Percentiles rank a stretch among this genome's conserved stretches.
Evolutionary conservation across 2,797 vertebrate genomes (phyloP).

Genomic region (Antrozous pallidus): DNA sequence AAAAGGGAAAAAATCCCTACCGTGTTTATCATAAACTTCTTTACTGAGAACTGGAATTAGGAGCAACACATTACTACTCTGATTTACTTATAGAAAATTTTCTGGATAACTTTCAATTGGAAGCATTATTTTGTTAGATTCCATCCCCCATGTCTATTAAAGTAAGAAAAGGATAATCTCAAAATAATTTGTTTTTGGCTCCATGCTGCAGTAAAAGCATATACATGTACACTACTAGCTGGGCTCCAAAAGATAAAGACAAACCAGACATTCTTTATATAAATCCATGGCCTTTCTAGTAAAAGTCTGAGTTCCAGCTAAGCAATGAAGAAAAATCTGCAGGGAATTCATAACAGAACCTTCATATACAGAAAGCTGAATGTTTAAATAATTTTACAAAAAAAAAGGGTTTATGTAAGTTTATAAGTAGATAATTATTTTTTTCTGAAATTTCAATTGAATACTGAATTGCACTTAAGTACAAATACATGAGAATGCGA

Average conservation of each 20-base stretch:
- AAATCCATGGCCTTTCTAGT: background rate
- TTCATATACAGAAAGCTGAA: background rate
- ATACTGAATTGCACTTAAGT: background rate
- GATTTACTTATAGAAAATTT: conserved; percentile 29
- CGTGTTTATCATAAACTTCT: conserved; percentile 45
- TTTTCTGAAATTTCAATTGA: conserved; percentile 21
- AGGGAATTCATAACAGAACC: conserved; percentile 12
- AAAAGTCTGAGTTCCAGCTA: conserved; percentile 17
- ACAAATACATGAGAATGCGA: background rate
- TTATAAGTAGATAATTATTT: background rate
- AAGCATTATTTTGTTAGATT: conserved; percentile 33
- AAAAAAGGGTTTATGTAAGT: background rate
- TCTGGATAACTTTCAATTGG: background rate
- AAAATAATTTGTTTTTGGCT: conserved; percentile 28
- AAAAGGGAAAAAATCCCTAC: conserved; percentile 27
- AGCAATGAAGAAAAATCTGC: background rate
- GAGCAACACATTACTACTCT: background rate
- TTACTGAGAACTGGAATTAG: conserved; percentile 38
- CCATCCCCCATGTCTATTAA: background rate
- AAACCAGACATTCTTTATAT: background rate
- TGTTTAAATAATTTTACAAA: background rate
- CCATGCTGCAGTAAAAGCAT: background rate
- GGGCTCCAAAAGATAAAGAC: background rate
- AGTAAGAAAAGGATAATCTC: background rate
- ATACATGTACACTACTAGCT: background rate